A percentile compares a stretch with the other conserved stretches of the same genome.
These are phyloP conservation scores for Drosophila cardini DNA, from an alignment of 1,140 invertebrate species.

Conservation along the genomic window DNA sequence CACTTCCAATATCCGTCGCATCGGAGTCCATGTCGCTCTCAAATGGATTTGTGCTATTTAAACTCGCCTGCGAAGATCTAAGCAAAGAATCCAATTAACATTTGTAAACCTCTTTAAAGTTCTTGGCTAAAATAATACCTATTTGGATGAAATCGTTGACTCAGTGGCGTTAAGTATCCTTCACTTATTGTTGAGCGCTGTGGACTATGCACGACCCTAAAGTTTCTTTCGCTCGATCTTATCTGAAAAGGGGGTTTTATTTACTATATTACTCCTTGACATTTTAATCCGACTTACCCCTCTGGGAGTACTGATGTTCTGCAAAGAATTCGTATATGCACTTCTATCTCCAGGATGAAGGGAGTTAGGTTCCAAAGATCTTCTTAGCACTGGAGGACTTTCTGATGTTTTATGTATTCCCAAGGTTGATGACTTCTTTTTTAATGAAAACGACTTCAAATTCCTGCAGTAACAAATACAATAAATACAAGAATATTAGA, in stretches of 20 bases:
- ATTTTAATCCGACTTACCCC: conserved; percentile 32
- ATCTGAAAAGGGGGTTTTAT: conserved; percentile 1
- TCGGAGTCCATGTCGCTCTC: conserved; percentile 82
- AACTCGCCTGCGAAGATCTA: conserved; percentile 85
- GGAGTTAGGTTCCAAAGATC: conserved; percentile 31
- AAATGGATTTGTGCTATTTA: conserved; percentile 86
- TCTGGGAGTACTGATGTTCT: conserved; percentile 54
- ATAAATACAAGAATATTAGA: neutral
- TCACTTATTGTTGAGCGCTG: conserved; percentile 21
- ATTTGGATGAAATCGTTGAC: conserved; percentile 11
- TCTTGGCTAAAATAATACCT: conserved; percentile 30
- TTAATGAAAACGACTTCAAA: conserved; percentile 76
- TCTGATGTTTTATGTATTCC: conserved; percentile 84
- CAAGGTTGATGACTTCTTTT: conserved; percentile 82
- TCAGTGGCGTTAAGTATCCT: conserved; percentile 43
- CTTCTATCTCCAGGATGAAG: conserved; percentile 35
- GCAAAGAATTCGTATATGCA: conserved; percentile 66
- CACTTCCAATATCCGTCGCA: conserved; percentile 31
- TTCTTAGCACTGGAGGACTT: conserved; percentile 74
- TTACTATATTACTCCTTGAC: neutral
- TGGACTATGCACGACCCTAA: conserved; percentile 27
- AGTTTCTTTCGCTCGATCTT: conserved; percentile 23
- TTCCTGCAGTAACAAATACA: conserved; percentile 49
- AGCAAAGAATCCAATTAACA: conserved; percentile 5
- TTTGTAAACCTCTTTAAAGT: neutral